phyloP scores from a whole-genome alignment of 2,888 invertebrate species.

The Bimastos eiseni region DNA sequence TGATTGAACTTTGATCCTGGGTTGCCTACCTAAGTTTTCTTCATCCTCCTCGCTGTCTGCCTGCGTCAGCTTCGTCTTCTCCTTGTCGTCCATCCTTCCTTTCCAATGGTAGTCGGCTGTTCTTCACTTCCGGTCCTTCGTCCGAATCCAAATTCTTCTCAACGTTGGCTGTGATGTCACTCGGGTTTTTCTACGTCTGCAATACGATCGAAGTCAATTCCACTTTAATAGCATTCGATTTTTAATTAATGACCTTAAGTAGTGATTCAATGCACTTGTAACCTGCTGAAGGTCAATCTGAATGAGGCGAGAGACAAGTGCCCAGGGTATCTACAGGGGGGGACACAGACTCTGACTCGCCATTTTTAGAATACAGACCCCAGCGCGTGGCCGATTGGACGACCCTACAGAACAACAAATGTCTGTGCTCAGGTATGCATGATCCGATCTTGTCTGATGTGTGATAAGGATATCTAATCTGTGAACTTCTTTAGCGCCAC shows the following conservation, averaged over 20 bases:
- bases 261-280: neutral
- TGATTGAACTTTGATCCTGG: neutral
- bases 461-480: neutral
- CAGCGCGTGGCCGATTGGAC: neutral
- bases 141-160: neutral
- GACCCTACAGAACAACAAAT: neutral
- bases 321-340: neutral
- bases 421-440: neutral
- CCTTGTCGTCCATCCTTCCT: neutral
- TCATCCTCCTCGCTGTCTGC: neutral
- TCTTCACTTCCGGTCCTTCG: neutral
- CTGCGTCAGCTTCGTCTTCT: neutral
- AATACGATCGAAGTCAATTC: neutral
- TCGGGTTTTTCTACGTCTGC: neutral
- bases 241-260: neutral
- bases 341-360: neutral
- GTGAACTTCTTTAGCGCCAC: neutral
- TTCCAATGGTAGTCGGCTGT: neutral
- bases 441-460: neutral
- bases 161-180: neutral
- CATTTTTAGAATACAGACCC: neutral
- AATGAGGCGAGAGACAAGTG: neutral
- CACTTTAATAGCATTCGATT: neutral
- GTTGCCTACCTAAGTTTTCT: neutral
- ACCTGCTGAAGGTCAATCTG: neutral